Percentiles rank a stretch among this genome's conserved stretches.
phyloP scores from a whole-genome alignment of 2,113 vertebrate genomes.

The Tympanuchus pallidicinctus region DNA sequence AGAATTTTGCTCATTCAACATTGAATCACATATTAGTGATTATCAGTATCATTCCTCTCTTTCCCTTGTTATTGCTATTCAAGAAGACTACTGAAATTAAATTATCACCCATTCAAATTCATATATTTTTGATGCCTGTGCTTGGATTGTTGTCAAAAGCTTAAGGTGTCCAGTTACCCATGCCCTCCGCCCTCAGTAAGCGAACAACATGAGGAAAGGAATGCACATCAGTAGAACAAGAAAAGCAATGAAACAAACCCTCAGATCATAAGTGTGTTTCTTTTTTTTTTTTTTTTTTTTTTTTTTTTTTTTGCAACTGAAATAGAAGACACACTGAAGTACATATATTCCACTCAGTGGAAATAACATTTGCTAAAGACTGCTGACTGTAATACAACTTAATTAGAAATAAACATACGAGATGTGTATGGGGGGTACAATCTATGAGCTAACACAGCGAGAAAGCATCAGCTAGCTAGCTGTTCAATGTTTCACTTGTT shows the following conservation, averaged over 20 bases:
- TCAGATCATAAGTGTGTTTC: not conserved
- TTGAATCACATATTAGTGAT: not conserved
- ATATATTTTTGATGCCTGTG: accelerated
- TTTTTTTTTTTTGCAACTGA: not conserved
- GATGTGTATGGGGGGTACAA: not conserved
- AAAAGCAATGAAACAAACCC: not conserved
- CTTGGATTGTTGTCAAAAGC: not conserved
- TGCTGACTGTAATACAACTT: not conserved
- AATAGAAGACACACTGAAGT: not conserved
- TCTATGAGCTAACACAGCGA: not conserved
- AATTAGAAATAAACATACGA: not conserved
- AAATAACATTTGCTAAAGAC: not conserved
- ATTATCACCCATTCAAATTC: not conserved
- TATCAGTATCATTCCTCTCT: not conserved
- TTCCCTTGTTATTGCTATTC: not conserved
- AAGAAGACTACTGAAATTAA: not conserved
- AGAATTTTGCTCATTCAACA: not conserved
- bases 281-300: not conserved
- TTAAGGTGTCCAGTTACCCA: not conserved
- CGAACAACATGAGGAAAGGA: not conserved
- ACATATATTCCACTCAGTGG: not conserved
- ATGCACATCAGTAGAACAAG: not conserved
- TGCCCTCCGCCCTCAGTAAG: not conserved
- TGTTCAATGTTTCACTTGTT: slow-evolving; percentile 42
- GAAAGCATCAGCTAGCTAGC: not conserved